phyloP scores from a whole-genome alignment of 2,888 invertebrate genomes.

The Spilosoma lubricipeda region DNA sequence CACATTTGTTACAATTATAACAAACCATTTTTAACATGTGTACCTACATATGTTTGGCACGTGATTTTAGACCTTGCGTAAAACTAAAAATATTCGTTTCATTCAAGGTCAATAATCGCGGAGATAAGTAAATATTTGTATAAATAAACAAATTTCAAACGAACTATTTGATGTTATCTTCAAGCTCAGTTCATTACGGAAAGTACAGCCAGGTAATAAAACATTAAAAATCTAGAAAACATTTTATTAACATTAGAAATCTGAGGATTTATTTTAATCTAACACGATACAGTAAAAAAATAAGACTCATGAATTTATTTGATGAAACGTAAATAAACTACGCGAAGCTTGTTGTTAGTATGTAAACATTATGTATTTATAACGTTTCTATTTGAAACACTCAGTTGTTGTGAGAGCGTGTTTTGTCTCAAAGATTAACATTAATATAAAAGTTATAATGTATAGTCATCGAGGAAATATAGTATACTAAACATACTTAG shows the following conservation, averaged over 20 bases:
- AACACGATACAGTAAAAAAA: constrained; percentile 1
- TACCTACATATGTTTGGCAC: neutral
- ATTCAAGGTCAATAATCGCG: neutral
- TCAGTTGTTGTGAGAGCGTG: neutral
- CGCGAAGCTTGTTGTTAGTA: constrained; percentile 4
- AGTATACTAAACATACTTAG: neutral
- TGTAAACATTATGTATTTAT: constrained; percentile 1
- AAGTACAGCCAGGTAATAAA: neutral
- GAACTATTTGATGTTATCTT: neutral
- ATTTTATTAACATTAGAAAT: constrained; percentile 12
- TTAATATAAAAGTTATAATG: neutral
- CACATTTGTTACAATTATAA: no score
- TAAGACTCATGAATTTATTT: neutral
- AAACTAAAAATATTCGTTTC: neutral
- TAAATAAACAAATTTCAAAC: neutral
- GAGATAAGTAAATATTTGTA: neutral
- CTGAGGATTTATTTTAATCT: neutral
- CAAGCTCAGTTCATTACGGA: neutral
- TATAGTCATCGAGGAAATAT: neutral
- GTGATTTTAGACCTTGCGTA: no score
- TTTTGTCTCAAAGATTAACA: neutral
- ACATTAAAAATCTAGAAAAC: neutral
- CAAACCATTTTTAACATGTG: neutral
- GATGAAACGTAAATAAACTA: constrained; percentile 7
- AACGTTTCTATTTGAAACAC: neutral